A percentile compares a stretch with the other conserved stretches of the same genome.
Evolutionary conservation across 2,113 vertebrate genomes (phyloP).

Genomic region (Todiramphus saurophagus): DNA sequence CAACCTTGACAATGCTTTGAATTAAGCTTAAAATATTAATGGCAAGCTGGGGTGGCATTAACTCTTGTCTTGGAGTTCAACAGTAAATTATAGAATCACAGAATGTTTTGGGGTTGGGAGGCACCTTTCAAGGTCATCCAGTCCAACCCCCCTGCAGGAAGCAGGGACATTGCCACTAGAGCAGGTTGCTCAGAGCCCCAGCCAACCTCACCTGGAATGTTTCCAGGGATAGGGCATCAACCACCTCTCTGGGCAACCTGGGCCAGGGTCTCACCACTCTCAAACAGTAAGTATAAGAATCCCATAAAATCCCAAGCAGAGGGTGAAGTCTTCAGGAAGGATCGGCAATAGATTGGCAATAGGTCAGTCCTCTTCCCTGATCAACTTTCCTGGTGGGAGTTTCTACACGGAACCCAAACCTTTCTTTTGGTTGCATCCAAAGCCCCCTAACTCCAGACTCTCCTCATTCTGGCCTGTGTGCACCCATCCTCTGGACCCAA

Average conservation of each 20-base stretch:
- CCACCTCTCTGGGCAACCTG: not conserved
- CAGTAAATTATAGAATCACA: no score
- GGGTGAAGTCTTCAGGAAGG: no score
- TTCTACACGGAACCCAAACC: fast-evolving
- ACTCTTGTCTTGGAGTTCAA: no score
- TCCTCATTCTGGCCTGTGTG: not conserved
- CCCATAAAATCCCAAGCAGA: fast-evolving
- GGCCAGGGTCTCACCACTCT: no score
- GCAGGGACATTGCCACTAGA: not conserved
- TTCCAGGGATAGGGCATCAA: not conserved
- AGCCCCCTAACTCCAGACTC: fast-evolving
- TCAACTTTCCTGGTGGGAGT: not conserved
- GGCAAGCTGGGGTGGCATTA: not conserved
- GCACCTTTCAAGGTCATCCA: no score
- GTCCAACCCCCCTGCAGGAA: no score
- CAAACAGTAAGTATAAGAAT: fast-evolving
- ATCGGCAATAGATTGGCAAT: not conserved
- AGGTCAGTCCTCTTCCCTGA: not conserved
- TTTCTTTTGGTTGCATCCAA: not conserved
- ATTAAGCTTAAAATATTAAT: not conserved
- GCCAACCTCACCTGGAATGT: not conserved
- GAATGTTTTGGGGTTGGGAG: not conserved
- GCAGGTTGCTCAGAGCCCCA: not conserved
- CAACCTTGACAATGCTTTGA: not conserved
- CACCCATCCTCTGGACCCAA: fast-evolving